Evolutionary conservation across 2,797 vertebrate genomes (phyloP).

Genomic region (Sebastiscus albofasciatus): DNA sequence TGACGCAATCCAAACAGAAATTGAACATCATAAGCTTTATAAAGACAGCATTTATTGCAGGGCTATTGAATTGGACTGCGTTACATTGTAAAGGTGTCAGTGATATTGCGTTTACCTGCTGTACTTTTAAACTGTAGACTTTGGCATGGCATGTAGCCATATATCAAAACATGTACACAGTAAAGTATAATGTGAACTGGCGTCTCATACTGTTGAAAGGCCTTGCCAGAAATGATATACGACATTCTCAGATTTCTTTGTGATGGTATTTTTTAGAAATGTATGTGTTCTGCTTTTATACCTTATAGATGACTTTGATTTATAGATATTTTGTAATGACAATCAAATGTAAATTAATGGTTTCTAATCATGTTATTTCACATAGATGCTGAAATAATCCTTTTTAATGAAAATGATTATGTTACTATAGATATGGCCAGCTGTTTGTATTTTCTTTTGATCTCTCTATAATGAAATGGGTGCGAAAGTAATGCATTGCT

Average conservation of each 20-base stretch:
- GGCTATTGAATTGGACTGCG: conserved; percentile 26
- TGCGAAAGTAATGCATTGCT: conserved; percentile 34
- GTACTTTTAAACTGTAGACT: conserved; percentile 70
- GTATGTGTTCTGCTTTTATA: conserved; percentile 80
- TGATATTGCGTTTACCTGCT: conserved; percentile 56
- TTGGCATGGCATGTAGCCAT: conserved; percentile 80
- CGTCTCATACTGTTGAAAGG: conserved; percentile 71
- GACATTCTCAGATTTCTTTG: conserved; percentile 76
- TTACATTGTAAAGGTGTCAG: conserved; percentile 41
- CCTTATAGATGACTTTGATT: conserved; percentile 81
- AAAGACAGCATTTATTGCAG: conserved; percentile 32
- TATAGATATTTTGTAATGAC: conserved; percentile 86
- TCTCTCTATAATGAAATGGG: conserved; percentile 44
- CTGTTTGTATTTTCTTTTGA: conserved; percentile 67
- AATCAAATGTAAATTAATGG: conserved; percentile 85
- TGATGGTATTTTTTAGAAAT: conserved; percentile 81
- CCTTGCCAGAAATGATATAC: conserved; percentile 71
- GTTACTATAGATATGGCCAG: conserved; percentile 64
- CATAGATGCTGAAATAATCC: conserved; percentile 72
- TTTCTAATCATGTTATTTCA: conserved; percentile 81
- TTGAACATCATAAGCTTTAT: conserved; percentile 26
- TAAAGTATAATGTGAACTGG: conserved; percentile 77
- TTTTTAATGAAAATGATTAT: conserved; percentile 74
- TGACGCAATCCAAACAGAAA: conserved; percentile 27
- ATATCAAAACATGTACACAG: conserved; percentile 70